These are phyloP conservation scores for Danio albolineatus DNA, from an alignment of 2,797 vertebrate genomes.

Conservation along the genomic window DNA sequence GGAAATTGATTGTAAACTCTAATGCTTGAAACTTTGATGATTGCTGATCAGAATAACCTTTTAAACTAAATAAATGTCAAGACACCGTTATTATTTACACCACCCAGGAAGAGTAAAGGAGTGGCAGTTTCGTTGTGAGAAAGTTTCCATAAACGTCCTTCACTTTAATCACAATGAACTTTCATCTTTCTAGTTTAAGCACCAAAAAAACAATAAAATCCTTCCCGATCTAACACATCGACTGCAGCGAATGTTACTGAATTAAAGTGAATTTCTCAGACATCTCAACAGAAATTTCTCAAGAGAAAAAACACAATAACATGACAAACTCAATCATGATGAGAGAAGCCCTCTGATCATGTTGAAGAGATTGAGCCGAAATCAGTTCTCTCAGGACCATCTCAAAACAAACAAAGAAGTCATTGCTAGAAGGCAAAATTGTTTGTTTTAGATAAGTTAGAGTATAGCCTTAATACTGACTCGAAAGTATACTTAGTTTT, in stretches of 20 bases:
- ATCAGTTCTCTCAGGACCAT: background rate
- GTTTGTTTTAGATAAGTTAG: no score
- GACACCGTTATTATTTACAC: background rate
- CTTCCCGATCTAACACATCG: background rate
- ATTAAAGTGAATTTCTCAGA: background rate
- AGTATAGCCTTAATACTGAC: no score
- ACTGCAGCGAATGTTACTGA: background rate
- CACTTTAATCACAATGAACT: background rate
- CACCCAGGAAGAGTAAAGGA: slow-evolving; percentile 9
- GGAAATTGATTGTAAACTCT: background rate
- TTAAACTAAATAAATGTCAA: background rate
- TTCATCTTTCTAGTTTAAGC: background rate
- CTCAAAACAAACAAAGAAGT: background rate
- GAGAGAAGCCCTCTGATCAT: background rate
- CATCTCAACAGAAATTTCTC: background rate
- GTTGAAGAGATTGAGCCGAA: background rate
- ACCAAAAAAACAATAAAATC: background rate
- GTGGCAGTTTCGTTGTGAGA: slow-evolving; percentile 16
- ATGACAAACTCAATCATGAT: background rate
- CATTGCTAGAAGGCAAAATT: background rate
- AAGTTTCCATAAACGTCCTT: slow-evolving; percentile 9
- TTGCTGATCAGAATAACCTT: background rate
- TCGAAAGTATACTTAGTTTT: no score
- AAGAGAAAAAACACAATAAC: background rate
- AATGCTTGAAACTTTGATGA: no score